phyloP scores from a whole-genome alignment of 2,113 vertebrate species.

The Cinclus cinclus region DNA sequence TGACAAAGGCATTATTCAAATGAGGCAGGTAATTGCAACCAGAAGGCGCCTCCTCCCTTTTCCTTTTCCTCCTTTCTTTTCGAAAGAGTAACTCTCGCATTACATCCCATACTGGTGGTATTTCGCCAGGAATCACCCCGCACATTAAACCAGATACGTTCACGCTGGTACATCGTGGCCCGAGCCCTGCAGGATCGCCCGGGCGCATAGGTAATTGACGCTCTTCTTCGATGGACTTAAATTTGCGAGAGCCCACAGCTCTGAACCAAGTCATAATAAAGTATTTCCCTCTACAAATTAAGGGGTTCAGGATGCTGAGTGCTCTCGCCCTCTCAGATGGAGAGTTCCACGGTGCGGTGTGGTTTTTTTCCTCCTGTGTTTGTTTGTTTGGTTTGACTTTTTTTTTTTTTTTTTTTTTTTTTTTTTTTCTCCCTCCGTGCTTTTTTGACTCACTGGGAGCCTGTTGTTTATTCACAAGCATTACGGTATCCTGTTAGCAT shows the following conservation, averaged over 20 bases:
- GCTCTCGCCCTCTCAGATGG: not conserved
- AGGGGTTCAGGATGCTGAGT: not conserved
- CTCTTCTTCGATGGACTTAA: not conserved
- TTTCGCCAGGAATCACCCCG: not conserved
- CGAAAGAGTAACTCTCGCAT: not conserved
- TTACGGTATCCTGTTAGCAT: constrained; percentile 82
- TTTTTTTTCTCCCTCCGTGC: not conserved
- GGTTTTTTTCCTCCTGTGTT: not conserved
- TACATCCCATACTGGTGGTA: not conserved
- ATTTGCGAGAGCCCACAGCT: not conserved
- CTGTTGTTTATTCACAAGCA: constrained; percentile 69
- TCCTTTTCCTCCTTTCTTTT: not conserved
- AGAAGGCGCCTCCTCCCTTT: constrained; percentile 50
- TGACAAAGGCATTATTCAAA: constrained; percentile 78
- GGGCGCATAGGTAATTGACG: not conserved
- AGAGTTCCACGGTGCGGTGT: not conserved
- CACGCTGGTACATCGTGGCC: not conserved
- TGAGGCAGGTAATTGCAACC: constrained; percentile 78
- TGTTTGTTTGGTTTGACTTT: not conserved
- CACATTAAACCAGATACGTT: not conserved
- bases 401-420: no score
- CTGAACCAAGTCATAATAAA: not conserved
- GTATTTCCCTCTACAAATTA: not conserved
- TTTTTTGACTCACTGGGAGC: not conserved
- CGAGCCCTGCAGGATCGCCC: not conserved